Conservation (phyloP, 2,888 invertebrate species). For the Acholoe squamosa region DNA sequence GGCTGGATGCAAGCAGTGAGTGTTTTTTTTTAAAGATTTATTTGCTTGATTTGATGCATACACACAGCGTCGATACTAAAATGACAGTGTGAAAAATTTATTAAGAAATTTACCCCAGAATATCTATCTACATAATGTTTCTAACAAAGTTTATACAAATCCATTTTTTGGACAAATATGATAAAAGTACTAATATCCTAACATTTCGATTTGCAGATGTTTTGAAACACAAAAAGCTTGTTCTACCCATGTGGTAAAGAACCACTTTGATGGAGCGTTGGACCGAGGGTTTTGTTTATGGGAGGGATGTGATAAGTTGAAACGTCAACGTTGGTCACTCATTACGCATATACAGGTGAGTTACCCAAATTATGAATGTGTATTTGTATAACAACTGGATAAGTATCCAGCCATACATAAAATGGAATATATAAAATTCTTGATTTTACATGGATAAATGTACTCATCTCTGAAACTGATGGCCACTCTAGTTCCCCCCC, state of each 20-base stretch:
- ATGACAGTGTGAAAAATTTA: no score
- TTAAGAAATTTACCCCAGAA: no score
- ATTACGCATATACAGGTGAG: slow-evolving; percentile 93
- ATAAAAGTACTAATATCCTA: not conserved
- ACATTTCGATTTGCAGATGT: slow-evolving; percentile 74
- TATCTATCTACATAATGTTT: no score
- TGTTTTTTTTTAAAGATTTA: slow-evolving; percentile 30
- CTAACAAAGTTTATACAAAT: no score
- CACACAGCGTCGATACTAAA: not conserved
- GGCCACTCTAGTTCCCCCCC: no score
- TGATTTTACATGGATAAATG: no score
- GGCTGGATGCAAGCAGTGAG: slow-evolving; percentile 91
- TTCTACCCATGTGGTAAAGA: slow-evolving; percentile 92
- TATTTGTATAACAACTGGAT: no score
- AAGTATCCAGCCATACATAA: no score
- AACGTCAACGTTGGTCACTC: slow-evolving; percentile 94
- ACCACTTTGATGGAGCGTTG: slow-evolving; percentile 85
- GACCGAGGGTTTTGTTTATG: slow-evolving; percentile 88
- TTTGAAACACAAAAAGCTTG: slow-evolving; percentile 85
- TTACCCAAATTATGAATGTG: no score
- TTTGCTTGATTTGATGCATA: not conserved
- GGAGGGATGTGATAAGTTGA: slow-evolving; percentile 90
- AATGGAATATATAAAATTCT: no score
- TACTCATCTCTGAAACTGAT: no score
- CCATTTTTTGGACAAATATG: no score